Evolutionary conservation across 2,113 vertebrate species (phyloP).

Genomic region (Paralichthys olivaceus): DNA sequence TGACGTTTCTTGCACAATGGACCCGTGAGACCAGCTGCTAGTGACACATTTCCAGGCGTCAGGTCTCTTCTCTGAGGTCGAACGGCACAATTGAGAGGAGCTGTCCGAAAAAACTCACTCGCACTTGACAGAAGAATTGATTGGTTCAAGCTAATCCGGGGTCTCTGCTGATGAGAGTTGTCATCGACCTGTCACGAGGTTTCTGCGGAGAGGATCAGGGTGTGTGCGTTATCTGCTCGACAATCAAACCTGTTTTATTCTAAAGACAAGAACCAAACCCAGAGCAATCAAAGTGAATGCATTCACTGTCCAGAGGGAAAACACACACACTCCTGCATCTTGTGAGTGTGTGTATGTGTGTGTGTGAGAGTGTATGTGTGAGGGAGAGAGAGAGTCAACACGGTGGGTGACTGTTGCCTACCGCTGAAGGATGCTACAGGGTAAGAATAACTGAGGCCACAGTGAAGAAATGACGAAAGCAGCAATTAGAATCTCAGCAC

Average conservation of each 20-base stretch:
- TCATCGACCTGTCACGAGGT: conserved; percentile 26
- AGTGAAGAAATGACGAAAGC: conserved; percentile 49
- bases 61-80: neutral
- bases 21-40: neutral
- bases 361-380: neutral
- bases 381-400: conserved; percentile 6
- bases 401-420: conserved; percentile 9
- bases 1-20: neutral
- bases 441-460: conserved; percentile 17
- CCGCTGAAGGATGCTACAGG: conserved; percentile 1
- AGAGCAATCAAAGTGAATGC: neutral
- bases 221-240: neutral
- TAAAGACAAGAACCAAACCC: conserved; percentile 19
- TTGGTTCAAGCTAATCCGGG: conserved; percentile 33
- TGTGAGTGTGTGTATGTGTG: neutral
- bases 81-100: no score
- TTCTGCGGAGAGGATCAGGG: no score
- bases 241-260: conserved; percentile 27
- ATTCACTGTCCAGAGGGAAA: neutral
- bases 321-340: neutral
- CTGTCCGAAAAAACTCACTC: neutral
- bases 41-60: neutral
- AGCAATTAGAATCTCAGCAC: conserved; percentile 48
- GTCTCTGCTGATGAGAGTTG: conserved; percentile 42
- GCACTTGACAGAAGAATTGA: conserved; percentile 47